Evolutionary conservation across 2,797 vertebrate genomes (phyloP), one percentile per base, ranked within the genome.

Genomic region (Chromobotia macracanthus): DNA sequence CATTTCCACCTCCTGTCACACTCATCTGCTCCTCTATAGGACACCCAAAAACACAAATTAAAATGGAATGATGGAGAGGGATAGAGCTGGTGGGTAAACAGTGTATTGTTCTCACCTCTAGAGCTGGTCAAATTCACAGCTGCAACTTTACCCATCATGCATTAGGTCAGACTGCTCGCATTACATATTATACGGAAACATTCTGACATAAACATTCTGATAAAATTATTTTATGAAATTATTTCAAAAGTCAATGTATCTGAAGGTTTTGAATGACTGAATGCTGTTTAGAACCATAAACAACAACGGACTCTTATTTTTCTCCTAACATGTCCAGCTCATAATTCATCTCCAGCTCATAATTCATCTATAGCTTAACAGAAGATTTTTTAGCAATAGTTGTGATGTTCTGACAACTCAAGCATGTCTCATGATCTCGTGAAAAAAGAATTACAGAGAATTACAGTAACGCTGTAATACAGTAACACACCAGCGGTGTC

Each of bases 1-100:
- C 58, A 75, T 83, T 83, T 83, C 76, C 68, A 77, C 50, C 35
- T 70, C 76, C 75, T 83, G 79, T 81, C 81, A 76, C 60, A 16
- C 60, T 18, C 61, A 75, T 81, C 78, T 70, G 21, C 78, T 44
- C 25, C 19, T 71, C 55, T 69, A 55, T 60, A 75, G 70, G 69
- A 74, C 48, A 79, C 71, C 84, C 65, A 73, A 48, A 72, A 80
- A 68, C 4, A 80, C 53, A 71, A 84, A 85, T 85, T 63, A 77
- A 74, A 85, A 80, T 13, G 31, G 75, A 81, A 75, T 69, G 75
- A 73, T 78, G 41, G 28, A 28, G 28, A 28, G 4, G 28, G 28
- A 28, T 28, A 4, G 64, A 28, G 65, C 41, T 55, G 50, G 55
- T 77, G 66, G 61, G 75, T 70, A 77, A 77, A 77, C 75, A 61